Evolutionary conservation across 2,797 vertebrate genomes (phyloP), one percentile per base, ranked within the genome.

Genomic region (Chloroceryle inda): DNA sequence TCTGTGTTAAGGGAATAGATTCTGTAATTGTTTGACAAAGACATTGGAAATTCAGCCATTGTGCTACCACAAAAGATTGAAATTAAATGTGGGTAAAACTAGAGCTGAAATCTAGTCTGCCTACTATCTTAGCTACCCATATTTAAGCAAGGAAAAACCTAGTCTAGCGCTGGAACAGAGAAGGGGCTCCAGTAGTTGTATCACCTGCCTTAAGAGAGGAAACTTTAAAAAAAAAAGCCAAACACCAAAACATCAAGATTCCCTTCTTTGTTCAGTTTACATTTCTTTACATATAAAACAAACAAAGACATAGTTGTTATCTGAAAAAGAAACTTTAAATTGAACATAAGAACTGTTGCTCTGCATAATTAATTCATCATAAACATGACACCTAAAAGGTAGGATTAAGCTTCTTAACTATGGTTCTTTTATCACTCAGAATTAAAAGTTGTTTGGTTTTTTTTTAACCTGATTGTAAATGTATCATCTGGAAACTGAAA

Each of bases 371-470:
- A 31, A 9, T 8, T 80, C 53, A 64, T 38, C 47, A 81, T 18
- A 89, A 82, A 42, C 2, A 44, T 17, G 31, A 29, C 7, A 79
- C 35, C 68, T 71, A 67, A 92, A 16, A 35, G 2, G 7, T 50
- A 18, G 11, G 5, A 63, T 73, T 82, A 82, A 58, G 6, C 1
- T 74, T 73, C 55, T 76, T 77, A 73, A 75, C 52, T 47, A 50
- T 14, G 35, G 26, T 22, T n/a, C 35, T 85, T 89, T 40, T 24
- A 33, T 50, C 38, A 64, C 6, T 64, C 40, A 26, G 12, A 67
- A 93, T 67, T 61, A 73, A 86, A 63, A 82, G 26, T 15, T 79
- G 35, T 35, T 63, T 69, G 12, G 56, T 94, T 74, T 49, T 73
- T 72, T 80, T 89, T 77, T 84, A 78, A 62, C 49, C 8, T 62